phyloP scores from a whole-genome alignment of 2,888 invertebrate genomes.

The Diabrotica balteata region DNA sequence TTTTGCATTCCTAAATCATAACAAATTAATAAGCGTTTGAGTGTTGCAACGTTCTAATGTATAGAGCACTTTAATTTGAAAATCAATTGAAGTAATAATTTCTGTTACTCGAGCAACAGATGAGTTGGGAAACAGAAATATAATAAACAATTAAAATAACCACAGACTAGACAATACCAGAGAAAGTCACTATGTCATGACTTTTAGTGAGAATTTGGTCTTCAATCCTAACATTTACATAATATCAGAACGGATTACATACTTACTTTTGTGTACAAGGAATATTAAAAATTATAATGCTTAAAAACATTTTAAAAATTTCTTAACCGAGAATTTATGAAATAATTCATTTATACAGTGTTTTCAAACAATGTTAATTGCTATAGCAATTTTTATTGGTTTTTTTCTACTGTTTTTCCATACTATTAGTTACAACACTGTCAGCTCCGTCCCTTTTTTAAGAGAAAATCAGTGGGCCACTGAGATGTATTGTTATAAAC shows the following conservation, averaged over 20 bases:
- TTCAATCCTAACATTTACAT: conserved; percentile 29
- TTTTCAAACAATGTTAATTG: too few species aligned
- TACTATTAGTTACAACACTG: too few species aligned
- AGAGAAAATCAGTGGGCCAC: too few species aligned
- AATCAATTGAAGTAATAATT: conserved; percentile 7
- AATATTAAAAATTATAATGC: neutral
- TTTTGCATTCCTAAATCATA: too few species aligned
- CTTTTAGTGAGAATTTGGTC: conserved; percentile 33
- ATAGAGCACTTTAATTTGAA: neutral
- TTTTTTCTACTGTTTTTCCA: too few species aligned
- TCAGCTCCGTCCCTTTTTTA: too few species aligned
- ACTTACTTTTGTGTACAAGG: neutral
- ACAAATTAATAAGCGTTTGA: too few species aligned
- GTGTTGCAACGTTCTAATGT: too few species aligned
- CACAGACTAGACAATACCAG: conserved; percentile 32
- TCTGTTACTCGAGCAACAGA: conserved; percentile 1
- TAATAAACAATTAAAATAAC: conserved; percentile 37
- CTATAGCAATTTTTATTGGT: too few species aligned
- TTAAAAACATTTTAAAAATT: too few species aligned
- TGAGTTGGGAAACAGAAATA: conserved; percentile 14
- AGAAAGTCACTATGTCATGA: conserved; percentile 36
- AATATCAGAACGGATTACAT: conserved; percentile 15
- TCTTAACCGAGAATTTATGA: conserved; percentile 4
- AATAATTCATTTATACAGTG: neutral
- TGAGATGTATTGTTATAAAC: too few species aligned